phyloP scores from a whole-genome alignment of 1,140 invertebrate genomes.

The Rhopalosiphum maidis region DNA sequence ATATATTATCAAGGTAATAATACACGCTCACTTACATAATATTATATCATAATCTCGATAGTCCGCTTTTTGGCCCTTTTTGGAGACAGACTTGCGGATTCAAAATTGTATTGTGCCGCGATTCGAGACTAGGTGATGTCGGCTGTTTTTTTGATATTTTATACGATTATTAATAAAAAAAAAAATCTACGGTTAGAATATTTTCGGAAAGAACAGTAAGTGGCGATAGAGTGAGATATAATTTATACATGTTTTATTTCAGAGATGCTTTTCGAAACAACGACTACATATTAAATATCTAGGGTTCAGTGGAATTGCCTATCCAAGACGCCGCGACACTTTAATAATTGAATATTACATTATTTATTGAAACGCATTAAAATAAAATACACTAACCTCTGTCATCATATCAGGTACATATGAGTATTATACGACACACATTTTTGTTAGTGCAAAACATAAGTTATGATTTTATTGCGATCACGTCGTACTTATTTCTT shows the following conservation, averaged over 20 bases:
- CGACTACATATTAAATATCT: neutral
- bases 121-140: neutral
- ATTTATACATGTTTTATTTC: neutral
- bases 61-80: neutral
- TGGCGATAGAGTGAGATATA: neutral
- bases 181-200: neutral
- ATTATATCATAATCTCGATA: neutral
- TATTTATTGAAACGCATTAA: constrained; percentile 2
- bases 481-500: neutral
- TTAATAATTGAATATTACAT: neutral
- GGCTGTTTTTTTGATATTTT: neutral
- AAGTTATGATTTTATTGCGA: neutral
- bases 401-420: neutral
- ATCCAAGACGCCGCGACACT: neutral
- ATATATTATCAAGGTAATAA: neutral
- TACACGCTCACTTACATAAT: neutral
- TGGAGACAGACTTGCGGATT: neutral
- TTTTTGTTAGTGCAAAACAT: neutral
- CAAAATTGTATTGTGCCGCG: neutral
- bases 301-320: neutral
- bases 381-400: neutral
- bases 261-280: neutral
- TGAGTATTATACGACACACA: neutral
- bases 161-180: too few relatives aligned
- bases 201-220: neutral